A percentile compares a stretch with the other conserved stretches of the same genome.
Conservation (phyloP, 2,797 vertebrate genomes). For the Balearica regulorum region DNA sequence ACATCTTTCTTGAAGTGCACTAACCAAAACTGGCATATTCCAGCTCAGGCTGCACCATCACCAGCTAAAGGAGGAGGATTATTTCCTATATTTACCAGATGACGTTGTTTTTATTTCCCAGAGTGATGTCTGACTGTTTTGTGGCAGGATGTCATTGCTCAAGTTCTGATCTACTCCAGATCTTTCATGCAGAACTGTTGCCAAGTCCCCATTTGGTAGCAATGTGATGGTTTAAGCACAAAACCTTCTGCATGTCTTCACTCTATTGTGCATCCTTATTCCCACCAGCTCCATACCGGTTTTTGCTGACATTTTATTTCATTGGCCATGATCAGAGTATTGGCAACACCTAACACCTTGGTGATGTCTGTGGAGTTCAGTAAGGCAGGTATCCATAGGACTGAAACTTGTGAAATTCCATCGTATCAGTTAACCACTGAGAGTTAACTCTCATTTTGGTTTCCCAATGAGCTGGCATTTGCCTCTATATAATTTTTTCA, state of each 20-base stretch:
- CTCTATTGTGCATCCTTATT: not conserved
- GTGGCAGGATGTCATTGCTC: not conserved
- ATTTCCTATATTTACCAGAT: not conserved
- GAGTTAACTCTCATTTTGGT: not conserved
- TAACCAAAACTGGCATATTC: not conserved
- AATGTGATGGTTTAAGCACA: not conserved
- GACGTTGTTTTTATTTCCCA: not conserved
- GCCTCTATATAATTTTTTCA: not conserved
- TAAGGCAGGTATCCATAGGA: not conserved
- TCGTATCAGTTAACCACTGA: not conserved
- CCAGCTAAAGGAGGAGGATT: not conserved
- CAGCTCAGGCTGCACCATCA: not conserved
- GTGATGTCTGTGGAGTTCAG: not conserved
- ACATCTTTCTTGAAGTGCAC: not conserved
- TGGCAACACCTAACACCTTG: not conserved
- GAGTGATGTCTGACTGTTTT: not conserved
- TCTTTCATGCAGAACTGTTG: not conserved
- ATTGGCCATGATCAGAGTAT: not conserved
- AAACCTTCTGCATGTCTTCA: not conserved
- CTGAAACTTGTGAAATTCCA: not conserved
- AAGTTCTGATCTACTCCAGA: not conserved
- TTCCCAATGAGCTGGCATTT: not conserved
- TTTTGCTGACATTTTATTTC: not conserved
- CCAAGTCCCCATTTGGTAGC: not conserved
- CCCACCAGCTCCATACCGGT: rapidly evolving